Base-by-base conservation (phyloP, 2,113 vertebrate species). In the Coturnix japonica region DNA sequence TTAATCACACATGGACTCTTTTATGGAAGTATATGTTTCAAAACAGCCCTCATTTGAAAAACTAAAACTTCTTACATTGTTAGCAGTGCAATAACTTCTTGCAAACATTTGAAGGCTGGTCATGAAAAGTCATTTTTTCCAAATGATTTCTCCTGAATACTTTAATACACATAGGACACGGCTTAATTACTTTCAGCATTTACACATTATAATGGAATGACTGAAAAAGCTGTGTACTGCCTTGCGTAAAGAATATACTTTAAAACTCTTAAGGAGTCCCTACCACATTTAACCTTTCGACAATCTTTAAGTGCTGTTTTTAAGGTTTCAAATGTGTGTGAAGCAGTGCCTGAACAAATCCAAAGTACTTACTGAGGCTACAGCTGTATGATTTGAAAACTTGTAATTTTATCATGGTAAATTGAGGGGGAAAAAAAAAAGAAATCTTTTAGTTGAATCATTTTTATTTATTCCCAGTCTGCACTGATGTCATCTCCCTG, bases 161-260 rank as follows among this genome's bases (percentile, higher is more conserved):
- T 87, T 94, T 44, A 93, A 93, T 80, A 87, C 75, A 85, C 77
- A 66, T 43, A 94, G 83, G 90, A 89, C 25, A 0, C 21, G n/a
- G 7, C 31, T 53, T 94, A 93, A 96, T 95, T 92, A 74, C 91
- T 92, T 92, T 93, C 81, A 94, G 87, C 84, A 80, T 87, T 93
- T 95, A 81, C 89, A 91, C 89, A 94, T 94, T 93, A 92, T 72
- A 95, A 91, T 89, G 96, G 89, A 93, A 96, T 91, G 60, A 85
- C 56, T 83, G 94, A 96, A 92, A 81, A 92, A 93, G 65, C 67
- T 88, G 70, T 53, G 82, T 90, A 56, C 86, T 90, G 88, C 91
- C 86, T 92, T 87, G 91, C 72, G 76, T 90, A 92, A 94, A 85
- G 57, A 43, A 73, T 87, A 87, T 59, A 49, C 70, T 87, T 83